A percentile compares a stretch with the other conserved stretches of the same genome.
These are phyloP conservation scores for Fundulus diaphanus DNA, from an alignment of 2,797 vertebrate species.

Conservation along the genomic window DNA sequence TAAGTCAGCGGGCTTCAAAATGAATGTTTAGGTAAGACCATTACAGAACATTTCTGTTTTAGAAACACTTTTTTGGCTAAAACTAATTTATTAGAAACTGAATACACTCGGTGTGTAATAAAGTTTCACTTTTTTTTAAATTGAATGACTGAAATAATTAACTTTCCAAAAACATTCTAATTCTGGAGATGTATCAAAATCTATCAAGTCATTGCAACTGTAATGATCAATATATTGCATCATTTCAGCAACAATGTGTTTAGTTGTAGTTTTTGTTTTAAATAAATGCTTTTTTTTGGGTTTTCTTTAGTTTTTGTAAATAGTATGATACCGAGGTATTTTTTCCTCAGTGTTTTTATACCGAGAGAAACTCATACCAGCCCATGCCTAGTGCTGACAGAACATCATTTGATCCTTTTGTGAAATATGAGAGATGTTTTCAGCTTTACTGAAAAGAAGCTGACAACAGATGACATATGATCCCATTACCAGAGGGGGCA, in stretches of 20 bases:
- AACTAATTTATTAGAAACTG: not conserved
- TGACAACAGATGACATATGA: slow-evolving; percentile 54
- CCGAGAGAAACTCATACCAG: not conserved
- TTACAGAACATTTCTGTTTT: not conserved
- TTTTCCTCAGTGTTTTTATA: not conserved
- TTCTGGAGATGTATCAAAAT: not conserved
- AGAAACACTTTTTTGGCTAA: not conserved
- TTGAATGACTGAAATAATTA: not conserved
- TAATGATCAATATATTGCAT: not conserved
- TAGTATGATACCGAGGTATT: too few species aligned
- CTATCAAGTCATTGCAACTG: not conserved
- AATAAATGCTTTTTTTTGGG: not conserved
- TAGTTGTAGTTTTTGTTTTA: not conserved
- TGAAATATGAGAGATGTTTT: slow-evolving; percentile 42
- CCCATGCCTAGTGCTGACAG: not conserved
- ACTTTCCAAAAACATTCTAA: not conserved
- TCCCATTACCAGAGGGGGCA: slow-evolving; percentile 38
- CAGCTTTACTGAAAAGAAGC: slow-evolving; percentile 32
- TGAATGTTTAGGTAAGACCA: not conserved
- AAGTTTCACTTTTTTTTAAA: not conserved
- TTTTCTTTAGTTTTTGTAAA: not conserved
- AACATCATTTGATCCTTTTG: slow-evolving; percentile 13
- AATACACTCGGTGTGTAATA: not conserved
- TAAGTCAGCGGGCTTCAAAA: not conserved
- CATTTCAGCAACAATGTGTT: not conserved